Evolutionary conservation across 1,140 invertebrate species (phyloP), one percentile per base, ranked within the genome.

Genomic region (Megalopta genalis): DNA sequence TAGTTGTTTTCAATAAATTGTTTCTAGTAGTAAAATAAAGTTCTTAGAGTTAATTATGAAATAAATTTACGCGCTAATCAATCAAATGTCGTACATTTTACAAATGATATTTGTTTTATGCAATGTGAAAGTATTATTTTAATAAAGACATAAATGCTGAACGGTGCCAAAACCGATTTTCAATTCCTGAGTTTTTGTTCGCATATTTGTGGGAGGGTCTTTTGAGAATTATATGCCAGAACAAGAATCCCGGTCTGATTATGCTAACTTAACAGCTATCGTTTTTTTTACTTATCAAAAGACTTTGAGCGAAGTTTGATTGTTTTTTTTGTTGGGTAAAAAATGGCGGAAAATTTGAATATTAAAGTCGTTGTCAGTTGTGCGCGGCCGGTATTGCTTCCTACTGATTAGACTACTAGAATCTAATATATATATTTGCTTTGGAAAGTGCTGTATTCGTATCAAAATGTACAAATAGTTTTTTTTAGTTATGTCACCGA

Each of bases 331-430:
- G 65, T 86, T 77, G 81, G 77, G 81, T 90, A 90, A 88, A 90
- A 90, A 89, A 90, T 86, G 81, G 81, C 86, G 84, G 80, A 88
- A 74, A 86, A 87, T 86, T 87, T 74, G 83, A 89, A 85, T 87
- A 86, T 80, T 89, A 87, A 85, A 85, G 79, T 91, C 89, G 89
- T 91, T 91, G 89, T 90, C 82, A 84, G 85, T 90, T 90, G 88
- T 90, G 87, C 88, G 86, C 88, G 86, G 89, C 86, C 87, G 86
- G 88, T 90, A 91, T 91, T 90, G 86, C 89, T 90, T 90, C 62
- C 87, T 88, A 89, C 83, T 88, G 82, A 78, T 80, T 87, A 88
- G 59, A 79, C 83, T 82, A 71, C 65, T 82, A 84, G 70, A 67
- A 73, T 77, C 81, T 88, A 83, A 85, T 76, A 81, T 64, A 81